Evolutionary conservation across 2,113 vertebrate genomes (phyloP).

Genomic region (Bubo bubo): DNA sequence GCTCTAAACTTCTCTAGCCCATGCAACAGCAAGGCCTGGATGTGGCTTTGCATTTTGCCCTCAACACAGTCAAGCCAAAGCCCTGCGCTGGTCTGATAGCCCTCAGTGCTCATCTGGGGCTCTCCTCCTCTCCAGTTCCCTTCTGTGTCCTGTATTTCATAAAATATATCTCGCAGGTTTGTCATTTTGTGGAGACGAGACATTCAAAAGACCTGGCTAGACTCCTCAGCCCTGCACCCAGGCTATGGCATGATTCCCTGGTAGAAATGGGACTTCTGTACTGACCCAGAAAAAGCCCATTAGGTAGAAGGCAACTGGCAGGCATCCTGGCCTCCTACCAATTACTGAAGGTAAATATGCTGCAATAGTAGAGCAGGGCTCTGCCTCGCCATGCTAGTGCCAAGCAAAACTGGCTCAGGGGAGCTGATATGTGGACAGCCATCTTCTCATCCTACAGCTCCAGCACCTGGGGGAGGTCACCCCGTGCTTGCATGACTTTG

Average conservation of each 20-base stretch:
- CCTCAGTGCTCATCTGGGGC: not conserved
- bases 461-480: slow-evolving; percentile 45
- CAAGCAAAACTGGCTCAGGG: not conserved
- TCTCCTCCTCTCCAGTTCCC: not conserved
- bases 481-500: slow-evolving; percentile 15
- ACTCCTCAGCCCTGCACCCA: not conserved
- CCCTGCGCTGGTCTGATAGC: not conserved
- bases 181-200: not conserved
- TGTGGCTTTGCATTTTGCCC: not conserved
- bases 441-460: not conserved
- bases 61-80: not conserved
- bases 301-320: not conserved
- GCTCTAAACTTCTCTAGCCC: not conserved
- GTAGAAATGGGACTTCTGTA: not conserved
- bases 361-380: not conserved
- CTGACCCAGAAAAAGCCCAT: not conserved
- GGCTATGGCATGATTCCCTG: not conserved
- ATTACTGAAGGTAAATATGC: not conserved
- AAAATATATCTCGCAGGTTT: fast-evolving
- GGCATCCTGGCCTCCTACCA: not conserved
- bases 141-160: fast-evolving
- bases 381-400: not conserved
- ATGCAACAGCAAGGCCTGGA: fast-evolving
- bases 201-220: not conserved
- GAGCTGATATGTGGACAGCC: not conserved